Evolutionary conservation across 2,113 vertebrate species (phyloP), one percentile per base, ranked within the genome.

Genomic region (Diphyllodes magnificus): DNA sequence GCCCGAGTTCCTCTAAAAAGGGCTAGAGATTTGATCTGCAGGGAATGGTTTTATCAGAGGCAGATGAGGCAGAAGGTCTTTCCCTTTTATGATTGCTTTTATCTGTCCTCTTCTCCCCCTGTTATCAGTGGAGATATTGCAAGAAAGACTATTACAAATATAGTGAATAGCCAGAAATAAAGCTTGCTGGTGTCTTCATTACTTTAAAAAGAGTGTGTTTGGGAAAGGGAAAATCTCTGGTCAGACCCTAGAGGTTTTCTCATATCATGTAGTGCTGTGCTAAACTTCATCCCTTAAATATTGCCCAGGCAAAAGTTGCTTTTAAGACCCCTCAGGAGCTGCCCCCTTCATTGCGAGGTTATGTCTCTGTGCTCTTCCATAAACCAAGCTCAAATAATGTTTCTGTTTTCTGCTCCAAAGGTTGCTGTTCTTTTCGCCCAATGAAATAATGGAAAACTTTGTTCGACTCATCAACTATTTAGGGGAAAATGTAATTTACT

Each of bases 281-380:
- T 78, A 33, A 80, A 64, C 84, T 80, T 51, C n/a, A 42, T 81
- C 60, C 22, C 25, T 90, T 86, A 94, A 91, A 72, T 69, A 82
- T 35, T 70, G 30, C 45, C 75, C 33, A 49, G 50, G 44, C 8
- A 60, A 53, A 88, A 76, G 45, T 16, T 53, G 71, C 31, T 82
- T 66, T 64, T 57, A 47, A 86, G 30, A 31, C 16, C 54, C 20
- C 31, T 73, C 28, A 21, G 71, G 39, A 69, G 23, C 57, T 76
- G 49, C 13, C 20, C 40, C 5, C 10, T 11, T 47, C 31, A 2
- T 11, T 35, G 40, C 0, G 0, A 80, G 85, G 10, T 83, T 63
- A 7, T 14, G 2, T 28, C 28, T 77, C 33, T 31, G 63, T n/a
- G 51, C 25, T 65, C 15, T 42, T 30, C 18, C 59, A 42, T n/a